These are phyloP conservation scores for Labrus mixtus DNA, from an alignment of 2,113 vertebrate genomes.

Conservation along the genomic window DNA sequence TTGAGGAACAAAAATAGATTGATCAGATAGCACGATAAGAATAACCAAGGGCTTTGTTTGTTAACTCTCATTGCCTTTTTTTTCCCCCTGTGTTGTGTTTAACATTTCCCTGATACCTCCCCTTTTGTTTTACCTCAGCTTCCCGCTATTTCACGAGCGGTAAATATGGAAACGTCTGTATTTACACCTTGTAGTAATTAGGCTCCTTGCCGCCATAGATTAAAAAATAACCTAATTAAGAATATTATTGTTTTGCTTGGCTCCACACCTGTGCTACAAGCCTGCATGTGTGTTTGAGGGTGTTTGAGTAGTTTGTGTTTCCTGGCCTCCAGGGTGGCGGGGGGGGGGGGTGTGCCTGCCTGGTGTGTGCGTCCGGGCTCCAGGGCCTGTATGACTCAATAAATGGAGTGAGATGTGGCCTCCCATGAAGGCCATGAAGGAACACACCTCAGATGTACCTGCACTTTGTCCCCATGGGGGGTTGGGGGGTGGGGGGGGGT, in stretches of 20 bases:
- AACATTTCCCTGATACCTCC: conserved; percentile 74
- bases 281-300: conserved; percentile 30
- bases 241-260: conserved; percentile 76
- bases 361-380: conserved; percentile 40
- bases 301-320: conserved; percentile 15
- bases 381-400: conserved; percentile 66
- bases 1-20: conserved; percentile 83
- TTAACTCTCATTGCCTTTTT: conserved; percentile 70
- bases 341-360: conserved; percentile 44
- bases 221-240: conserved; percentile 80
- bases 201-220: conserved; percentile 70
- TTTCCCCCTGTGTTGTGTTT: conserved; percentile 61
- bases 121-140: conserved; percentile 66
- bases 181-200: conserved; percentile 81
- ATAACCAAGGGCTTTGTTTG: conserved; percentile 78
- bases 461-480: conserved; percentile 72
- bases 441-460: conserved; percentile 67
- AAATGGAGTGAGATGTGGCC: conserved; percentile 57
- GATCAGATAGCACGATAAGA: conserved; percentile 78
- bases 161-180: conserved; percentile 79
- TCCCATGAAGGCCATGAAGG: conserved; percentile 50
- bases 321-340: conserved; percentile 56
- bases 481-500: conserved; percentile 43
- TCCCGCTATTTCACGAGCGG: conserved; percentile 69
- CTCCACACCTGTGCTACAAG: conserved; percentile 70